A percentile compares a stretch with the other conserved stretches of the same genome.
Evolutionary conservation across 2,888 invertebrate species (phyloP).

Genomic region (Urechis unicinctus): DNA sequence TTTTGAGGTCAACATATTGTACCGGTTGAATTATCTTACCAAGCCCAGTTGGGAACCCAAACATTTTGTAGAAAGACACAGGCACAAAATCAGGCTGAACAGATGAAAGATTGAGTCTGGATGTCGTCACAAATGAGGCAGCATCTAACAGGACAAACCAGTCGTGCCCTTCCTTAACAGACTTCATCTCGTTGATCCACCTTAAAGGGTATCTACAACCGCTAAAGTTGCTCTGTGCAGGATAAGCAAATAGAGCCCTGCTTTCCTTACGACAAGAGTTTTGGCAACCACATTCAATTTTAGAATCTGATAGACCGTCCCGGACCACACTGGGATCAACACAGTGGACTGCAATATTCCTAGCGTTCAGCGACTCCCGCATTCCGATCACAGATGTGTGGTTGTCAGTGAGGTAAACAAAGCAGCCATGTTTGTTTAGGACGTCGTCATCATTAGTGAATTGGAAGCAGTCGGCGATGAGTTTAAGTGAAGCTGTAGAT

Average conservation of each 20-base stretch:
- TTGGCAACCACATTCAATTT: too few species aligned
- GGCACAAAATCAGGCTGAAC: slow-evolving; percentile 81
- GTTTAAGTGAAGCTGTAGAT: slow-evolving; percentile 79
- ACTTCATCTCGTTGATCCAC: not conserved
- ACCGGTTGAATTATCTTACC: slow-evolving; percentile 51
- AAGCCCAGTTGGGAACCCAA: slow-evolving; percentile 90
- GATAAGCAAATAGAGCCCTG: slow-evolving; percentile 65
- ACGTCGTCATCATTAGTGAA: slow-evolving; percentile 3
- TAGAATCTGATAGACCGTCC: too few species aligned
- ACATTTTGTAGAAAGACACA: slow-evolving; percentile 94
- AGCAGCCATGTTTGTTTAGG: slow-evolving; percentile 36
- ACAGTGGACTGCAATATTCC: not conserved
- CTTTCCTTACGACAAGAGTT: too few species aligned
- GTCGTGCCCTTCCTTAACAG: slow-evolving; percentile 9
- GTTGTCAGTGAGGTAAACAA: slow-evolving; percentile 79
- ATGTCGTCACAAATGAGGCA: slow-evolving; percentile 74
- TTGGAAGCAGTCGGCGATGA: slow-evolving; percentile 72
- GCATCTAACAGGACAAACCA: slow-evolving; percentile 72
- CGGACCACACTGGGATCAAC: too few species aligned
- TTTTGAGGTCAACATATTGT: too few species aligned
- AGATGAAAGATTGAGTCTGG: slow-evolving; percentile 65
- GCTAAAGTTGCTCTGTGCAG: slow-evolving; percentile 92
- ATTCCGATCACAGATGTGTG: slow-evolving; percentile 94
- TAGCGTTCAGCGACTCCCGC: slow-evolving; percentile 63
- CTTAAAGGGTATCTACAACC: slow-evolving; percentile 79